These are phyloP conservation scores for Botrylloides violaceus DNA, from an alignment of 23 tunicate species.

Conservation along the genomic window DNA sequence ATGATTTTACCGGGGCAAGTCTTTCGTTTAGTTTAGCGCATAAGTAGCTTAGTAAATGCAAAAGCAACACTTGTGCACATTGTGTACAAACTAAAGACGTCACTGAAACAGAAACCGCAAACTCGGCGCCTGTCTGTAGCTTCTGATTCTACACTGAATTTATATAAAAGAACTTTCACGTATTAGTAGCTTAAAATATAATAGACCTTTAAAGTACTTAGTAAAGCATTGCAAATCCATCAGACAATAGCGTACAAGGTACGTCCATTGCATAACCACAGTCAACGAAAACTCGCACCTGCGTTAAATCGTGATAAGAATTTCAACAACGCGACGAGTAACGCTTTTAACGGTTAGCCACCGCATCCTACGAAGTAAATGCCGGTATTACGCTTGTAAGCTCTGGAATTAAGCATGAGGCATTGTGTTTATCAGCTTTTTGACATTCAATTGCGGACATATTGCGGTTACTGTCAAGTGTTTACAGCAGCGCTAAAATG, in stretches of 20 bases:
- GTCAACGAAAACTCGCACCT: not conserved
- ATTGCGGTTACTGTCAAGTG: not conserved
- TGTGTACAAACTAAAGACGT: too few species aligned
- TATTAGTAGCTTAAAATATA: too few species aligned
- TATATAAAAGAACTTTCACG: too few species aligned
- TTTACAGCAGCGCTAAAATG: not conserved
- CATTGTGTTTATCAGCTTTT: not conserved
- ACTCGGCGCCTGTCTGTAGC: too few species aligned
- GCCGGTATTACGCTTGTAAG: not conserved
- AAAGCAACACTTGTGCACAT: too few species aligned
- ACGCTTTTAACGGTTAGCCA: not conserved
- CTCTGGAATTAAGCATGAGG: not conserved
- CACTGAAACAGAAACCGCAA: too few species aligned
- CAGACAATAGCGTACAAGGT: not conserved
- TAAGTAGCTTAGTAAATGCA: too few species aligned
- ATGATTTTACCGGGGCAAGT: too few species aligned
- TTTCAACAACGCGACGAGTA: not conserved
- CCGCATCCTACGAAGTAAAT: not conserved
- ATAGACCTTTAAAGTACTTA: too few species aligned
- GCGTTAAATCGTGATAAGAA: not conserved
- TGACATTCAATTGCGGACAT: not conserved
- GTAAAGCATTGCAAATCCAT: not conserved
- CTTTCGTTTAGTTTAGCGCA: too few species aligned
- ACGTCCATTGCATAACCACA: not conserved
- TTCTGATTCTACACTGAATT: too few species aligned